phyloP scores from a whole-genome alignment of 2,888 invertebrate genomes.

The Scrobipalpa atriplicella region DNA sequence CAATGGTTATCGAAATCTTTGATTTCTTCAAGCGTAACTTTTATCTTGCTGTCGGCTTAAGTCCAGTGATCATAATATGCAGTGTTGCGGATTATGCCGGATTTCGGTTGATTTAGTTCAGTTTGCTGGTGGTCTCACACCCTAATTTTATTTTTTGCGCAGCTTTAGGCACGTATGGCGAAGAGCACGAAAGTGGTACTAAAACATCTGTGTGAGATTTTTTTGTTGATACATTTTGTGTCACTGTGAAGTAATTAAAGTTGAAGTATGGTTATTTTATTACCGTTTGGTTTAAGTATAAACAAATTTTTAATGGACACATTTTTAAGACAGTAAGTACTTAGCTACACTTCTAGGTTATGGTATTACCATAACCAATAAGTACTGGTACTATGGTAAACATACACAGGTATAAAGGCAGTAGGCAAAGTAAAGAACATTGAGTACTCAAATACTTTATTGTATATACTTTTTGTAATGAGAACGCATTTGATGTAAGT shows the following conservation, averaged over 20 bases:
- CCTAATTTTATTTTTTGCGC: constrained; percentile 62
- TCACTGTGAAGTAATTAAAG: background rate
- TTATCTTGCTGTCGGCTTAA: constrained; percentile 46
- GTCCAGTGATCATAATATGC: constrained; percentile 78
- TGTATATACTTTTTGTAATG: too few relatives aligned
- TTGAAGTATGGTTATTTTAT: background rate
- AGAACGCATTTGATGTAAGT: too few relatives aligned
- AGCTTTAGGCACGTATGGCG: constrained; percentile 50
- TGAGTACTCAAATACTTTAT: too few relatives aligned
- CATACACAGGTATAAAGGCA: too few relatives aligned
- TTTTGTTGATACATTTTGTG: constrained; percentile 8
- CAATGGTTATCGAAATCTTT: constrained; percentile 1
- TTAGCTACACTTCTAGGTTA: too few relatives aligned
- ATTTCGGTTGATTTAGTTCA: constrained; percentile 63
- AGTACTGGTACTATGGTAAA: too few relatives aligned
- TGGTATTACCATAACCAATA: too few relatives aligned
- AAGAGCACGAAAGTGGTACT: constrained; percentile 51
- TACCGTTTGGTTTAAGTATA: background rate
- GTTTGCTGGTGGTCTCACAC: constrained; percentile 71
- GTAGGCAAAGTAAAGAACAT: too few relatives aligned
- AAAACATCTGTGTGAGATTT: constrained; percentile 57
- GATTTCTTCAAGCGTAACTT: background rate
- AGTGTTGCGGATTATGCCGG: constrained; percentile 69
- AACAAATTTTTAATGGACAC: too few relatives aligned
- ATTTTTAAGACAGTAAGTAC: too few relatives aligned